Base-by-base conservation (phyloP, 53 echinoderm and acorn worm species). In the Paracentrotus lividus region DNA sequence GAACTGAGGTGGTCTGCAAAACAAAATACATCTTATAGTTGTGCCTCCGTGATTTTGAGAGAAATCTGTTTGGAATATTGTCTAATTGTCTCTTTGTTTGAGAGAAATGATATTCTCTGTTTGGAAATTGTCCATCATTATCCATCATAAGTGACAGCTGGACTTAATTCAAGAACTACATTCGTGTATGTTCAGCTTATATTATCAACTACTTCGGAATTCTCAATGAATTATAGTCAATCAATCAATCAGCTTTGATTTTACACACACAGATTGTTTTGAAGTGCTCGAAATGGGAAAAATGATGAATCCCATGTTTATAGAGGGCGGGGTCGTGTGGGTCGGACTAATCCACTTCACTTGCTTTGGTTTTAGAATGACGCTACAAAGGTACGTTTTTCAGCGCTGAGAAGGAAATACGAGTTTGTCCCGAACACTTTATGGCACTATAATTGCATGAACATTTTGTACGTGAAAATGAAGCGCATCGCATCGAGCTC, bases 281-380 rank as follows among this genome's bases (percentile, higher is more conserved):
- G 52, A 72, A 72, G 21, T 34, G 38, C 8, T 36, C 18, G 38
- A 36, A 69, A 16, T 38, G 38, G 36, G 61, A 20, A 36, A 72
- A 38, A 9, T 72, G 20, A 52, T 9, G 52, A 52, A 52, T 49
- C 10, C 4, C 52, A 18, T 72, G 36, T 36, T 72, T 40, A 40
- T 72, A 72, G 72, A 72, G 72, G 72, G 72, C 72, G 72, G 36
- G 72, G 72, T 72, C 72, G 14, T 15, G 5, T 1, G 15, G 72
- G 72, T 3, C 38, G 16, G 15, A 5, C 40, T 5, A 72, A 20
- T 72, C 72, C 20, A 72, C 20, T 6, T 0, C 18, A 18, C 72
- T 72, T 72, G 40, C 38, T 18, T 72, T 72, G 72, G 72, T 36
- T 72, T 72, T 72, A 72, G 72, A 72, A 72, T 72, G 27, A 72